A percentile compares a stretch with the other conserved stretches of the same genome.
These are phyloP conservation scores for Megathymus violae DNA, from an alignment of 1,140 invertebrate genomes.

Conservation along the genomic window DNA sequence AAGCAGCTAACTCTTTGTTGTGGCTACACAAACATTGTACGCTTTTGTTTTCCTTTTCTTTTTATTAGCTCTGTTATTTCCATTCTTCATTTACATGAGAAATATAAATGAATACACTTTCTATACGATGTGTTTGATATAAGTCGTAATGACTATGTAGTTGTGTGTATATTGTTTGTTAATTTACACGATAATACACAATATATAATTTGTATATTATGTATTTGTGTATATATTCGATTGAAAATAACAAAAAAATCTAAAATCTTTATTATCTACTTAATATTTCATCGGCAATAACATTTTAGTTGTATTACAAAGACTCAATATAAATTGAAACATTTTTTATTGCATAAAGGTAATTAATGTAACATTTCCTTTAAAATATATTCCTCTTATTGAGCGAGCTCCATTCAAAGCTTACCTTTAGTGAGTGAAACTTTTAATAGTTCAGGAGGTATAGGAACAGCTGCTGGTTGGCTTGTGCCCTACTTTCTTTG, in stretches of 20 bases:
- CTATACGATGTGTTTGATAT: no score
- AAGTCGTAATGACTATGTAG: no score
- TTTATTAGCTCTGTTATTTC: background rate
- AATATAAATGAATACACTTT: no score
- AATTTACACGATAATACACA: no score
- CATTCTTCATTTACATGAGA: background rate
- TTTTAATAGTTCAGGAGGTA: slow-evolving; percentile 15
- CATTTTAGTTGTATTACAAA: no score
- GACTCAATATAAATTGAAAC: no score
- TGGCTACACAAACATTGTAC: background rate
- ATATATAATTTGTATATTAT: no score
- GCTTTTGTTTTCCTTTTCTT: background rate
- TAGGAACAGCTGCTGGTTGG: slow-evolving; percentile 2
- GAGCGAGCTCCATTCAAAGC: background rate
- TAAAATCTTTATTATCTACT: no score
- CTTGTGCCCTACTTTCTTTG: slow-evolving; percentile 6
- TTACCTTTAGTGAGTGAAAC: slow-evolving; percentile 2
- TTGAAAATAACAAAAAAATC: no score
- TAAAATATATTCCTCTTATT: background rate
- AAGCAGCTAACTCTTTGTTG: background rate
- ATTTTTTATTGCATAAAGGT: background rate
- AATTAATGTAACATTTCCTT: background rate
- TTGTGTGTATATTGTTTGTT: no score
- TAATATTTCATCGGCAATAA: no score
- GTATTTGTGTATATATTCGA: no score